A percentile compares a stretch with the other conserved stretches of the same genome.
phyloP scores from a whole-genome alignment of 53 echinoderm and acorn worm species.

The Echinometra lucunter region DNA sequence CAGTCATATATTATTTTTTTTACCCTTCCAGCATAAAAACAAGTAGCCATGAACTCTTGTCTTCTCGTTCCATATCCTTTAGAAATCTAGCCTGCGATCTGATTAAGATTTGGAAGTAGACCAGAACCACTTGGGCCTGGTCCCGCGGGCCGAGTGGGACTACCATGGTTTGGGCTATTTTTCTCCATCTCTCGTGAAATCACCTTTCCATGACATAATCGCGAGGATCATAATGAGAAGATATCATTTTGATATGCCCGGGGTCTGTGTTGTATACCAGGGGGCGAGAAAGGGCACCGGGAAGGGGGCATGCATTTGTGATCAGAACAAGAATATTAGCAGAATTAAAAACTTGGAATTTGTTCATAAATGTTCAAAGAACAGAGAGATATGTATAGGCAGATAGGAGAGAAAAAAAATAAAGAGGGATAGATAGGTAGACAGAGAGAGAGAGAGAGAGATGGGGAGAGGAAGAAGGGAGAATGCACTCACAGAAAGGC shows the following conservation, averaged over 20 bases:
- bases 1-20: too few relatives aligned
- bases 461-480: background rate
- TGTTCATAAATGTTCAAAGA: background rate
- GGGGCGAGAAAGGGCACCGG: background rate
- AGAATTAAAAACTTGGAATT: background rate
- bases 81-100: background rate
- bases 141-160: background rate
- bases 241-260: constrained; percentile 7
- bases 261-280: background rate
- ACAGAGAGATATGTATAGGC: background rate
- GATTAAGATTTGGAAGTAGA: constrained; percentile 36
- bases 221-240: background rate
- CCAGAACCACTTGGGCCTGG: background rate
- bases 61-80: background rate
- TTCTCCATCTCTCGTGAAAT: background rate
- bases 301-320: background rate
- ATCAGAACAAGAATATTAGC: background rate
- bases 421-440: background rate
- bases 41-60: background rate
- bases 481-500: background rate
- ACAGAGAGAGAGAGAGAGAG: too few relatives aligned
- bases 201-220: background rate
- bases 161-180: background rate
- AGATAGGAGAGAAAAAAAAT: background rate
- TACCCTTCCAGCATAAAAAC: background rate